A percentile compares a stretch with the other conserved stretches of the same genome.
phyloP scores from a whole-genome alignment of 2,888 invertebrate species.

The Lochmaea crataegi region DNA sequence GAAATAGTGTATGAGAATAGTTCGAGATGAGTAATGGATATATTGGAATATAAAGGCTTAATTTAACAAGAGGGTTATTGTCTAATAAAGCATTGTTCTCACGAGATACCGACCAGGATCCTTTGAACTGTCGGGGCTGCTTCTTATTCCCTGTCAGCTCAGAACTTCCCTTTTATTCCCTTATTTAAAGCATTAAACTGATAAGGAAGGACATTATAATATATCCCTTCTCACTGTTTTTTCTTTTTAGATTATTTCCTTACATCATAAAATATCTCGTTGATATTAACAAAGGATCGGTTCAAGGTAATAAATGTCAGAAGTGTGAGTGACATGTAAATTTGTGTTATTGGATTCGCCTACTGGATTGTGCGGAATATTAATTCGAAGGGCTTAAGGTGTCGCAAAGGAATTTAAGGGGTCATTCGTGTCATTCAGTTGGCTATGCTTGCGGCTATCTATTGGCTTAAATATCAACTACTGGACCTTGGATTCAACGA shows the following conservation, averaged over 20 bases:
- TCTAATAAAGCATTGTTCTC: conserved; percentile 66
- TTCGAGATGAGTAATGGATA: conserved; percentile 63
- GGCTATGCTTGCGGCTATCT: conserved; percentile 36
- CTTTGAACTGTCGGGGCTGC: too few relatives aligned
- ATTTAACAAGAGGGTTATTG: conserved; percentile 65
- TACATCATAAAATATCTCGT: neutral
- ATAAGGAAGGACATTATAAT: too few relatives aligned
- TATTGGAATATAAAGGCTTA: conserved; percentile 65
- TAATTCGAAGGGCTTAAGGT: conserved; percentile 51
- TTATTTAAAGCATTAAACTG: too few relatives aligned
- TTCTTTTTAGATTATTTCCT: neutral
- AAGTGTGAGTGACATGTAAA: conserved; percentile 47
- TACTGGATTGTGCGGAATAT: conserved; percentile 45
- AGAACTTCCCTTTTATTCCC: too few relatives aligned
- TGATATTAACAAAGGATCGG: conserved; percentile 11
- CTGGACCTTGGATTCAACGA: conserved; percentile 11
- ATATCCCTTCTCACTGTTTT: too few relatives aligned
- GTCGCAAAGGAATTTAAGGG: conserved; percentile 52
- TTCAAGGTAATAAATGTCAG: conserved; percentile 33
- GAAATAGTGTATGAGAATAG: conserved; percentile 55
- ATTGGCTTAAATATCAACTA: conserved; percentile 31
- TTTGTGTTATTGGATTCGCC: conserved; percentile 45
- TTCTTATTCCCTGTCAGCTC: too few relatives aligned
- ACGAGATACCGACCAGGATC: conserved; percentile 57
- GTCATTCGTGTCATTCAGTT: conserved; percentile 38